Evolutionary conservation across 1,140 invertebrate genomes (phyloP).

Genomic region (Drosophila pruinosa): DNA sequence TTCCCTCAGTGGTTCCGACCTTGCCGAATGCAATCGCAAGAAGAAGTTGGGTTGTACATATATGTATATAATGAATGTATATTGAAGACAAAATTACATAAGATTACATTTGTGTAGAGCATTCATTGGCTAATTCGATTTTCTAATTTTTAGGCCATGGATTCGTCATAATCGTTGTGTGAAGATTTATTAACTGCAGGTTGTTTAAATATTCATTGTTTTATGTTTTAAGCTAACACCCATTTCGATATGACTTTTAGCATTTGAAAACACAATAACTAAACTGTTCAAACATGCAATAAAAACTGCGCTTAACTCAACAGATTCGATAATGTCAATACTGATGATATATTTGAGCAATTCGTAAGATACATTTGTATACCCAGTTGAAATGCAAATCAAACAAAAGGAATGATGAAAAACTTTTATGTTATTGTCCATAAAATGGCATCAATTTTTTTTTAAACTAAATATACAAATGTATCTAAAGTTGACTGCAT

Average conservation of each 20-base stretch:
- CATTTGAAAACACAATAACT: slow-evolving; percentile 11
- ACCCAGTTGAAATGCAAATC: not conserved
- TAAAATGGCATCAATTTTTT: no score
- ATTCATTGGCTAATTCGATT: no score
- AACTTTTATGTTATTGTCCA: no score
- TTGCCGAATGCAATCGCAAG: no score
- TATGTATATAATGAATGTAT: no score
- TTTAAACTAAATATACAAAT: not conserved
- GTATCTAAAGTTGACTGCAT: not conserved
- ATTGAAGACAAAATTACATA: no score
- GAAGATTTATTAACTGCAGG: not conserved
- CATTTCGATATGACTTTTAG: slow-evolving; percentile 13
- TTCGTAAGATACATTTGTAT: slow-evolving; percentile 24
- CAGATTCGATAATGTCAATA: slow-evolving; percentile 44
- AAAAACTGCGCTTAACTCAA: slow-evolving; percentile 34
- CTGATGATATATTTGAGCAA: slow-evolving; percentile 30
- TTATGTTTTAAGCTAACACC: slow-evolving; percentile 2
- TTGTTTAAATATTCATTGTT: not conserved
- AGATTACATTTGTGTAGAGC: no score
- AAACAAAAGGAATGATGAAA: not conserved
- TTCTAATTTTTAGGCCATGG: no score
- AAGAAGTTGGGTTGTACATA: no score
- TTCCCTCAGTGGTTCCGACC: no score
- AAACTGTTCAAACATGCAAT: slow-evolving; percentile 35
- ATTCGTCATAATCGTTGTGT: no score